phyloP scores from a whole-genome alignment of 2,888 invertebrate genomes.

The Morpho helenor region DNA sequence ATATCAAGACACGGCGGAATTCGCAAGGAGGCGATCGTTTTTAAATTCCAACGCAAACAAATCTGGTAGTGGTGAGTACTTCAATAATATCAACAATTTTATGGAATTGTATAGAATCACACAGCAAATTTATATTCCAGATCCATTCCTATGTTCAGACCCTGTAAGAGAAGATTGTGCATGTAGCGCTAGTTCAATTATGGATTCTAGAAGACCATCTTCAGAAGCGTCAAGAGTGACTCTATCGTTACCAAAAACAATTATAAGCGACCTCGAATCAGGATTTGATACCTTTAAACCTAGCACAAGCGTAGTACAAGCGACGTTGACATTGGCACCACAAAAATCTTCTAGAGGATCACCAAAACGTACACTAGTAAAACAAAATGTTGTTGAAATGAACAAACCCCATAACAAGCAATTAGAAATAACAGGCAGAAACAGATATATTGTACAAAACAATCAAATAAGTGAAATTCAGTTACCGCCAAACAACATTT shows the following conservation, averaged over 20 bases:
- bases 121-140: constrained; percentile 44
- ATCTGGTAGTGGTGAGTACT: constrained; percentile 81
- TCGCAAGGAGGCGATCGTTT: constrained; percentile 83
- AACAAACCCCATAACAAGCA: constrained; percentile 65
- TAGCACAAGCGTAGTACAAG: constrained; percentile 77
- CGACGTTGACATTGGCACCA: constrained; percentile 82
- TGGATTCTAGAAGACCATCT: constrained; percentile 81
- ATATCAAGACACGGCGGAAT: constrained; percentile 87
- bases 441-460: constrained; percentile 74
- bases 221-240: constrained; percentile 79
- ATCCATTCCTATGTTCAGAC: constrained; percentile 78
- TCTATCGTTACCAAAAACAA: constrained; percentile 72
- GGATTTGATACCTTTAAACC: constrained; percentile 75
- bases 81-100: neutral
- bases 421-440: constrained; percentile 69
- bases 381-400: constrained; percentile 65
- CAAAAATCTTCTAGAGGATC: constrained; percentile 70
- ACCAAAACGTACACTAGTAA: constrained; percentile 66
- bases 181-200: constrained; percentile 82
- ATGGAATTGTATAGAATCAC: neutral
- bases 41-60: constrained; percentile 69
- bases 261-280: constrained; percentile 77
- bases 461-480: constrained; percentile 76
- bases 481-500: constrained; percentile 63
- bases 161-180: constrained; percentile 81